Evolutionary conservation across 2,797 vertebrate genomes (phyloP).

Genomic region (Peromyscus aztecus): DNA sequence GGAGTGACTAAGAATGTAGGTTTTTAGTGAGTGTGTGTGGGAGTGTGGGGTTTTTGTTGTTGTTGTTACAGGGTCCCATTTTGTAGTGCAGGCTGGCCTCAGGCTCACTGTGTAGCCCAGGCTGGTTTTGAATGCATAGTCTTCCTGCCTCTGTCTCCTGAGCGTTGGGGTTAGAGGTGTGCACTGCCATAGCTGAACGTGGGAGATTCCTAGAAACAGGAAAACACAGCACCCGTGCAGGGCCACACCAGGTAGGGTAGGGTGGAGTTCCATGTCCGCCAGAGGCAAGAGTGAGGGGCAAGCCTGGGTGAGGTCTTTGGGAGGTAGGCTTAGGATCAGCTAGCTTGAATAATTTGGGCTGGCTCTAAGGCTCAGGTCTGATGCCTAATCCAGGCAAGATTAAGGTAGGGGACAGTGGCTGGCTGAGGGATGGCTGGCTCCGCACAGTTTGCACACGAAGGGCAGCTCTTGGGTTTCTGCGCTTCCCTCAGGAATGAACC

Average conservation of each 20-base stretch:
- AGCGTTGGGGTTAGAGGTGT: background rate
- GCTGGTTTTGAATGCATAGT: background rate
- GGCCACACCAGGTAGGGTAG: background rate
- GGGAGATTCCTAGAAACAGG: background rate
- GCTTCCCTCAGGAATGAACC: background rate
- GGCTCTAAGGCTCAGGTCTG: background rate
- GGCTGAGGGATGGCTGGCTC: background rate
- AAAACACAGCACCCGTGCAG: fast-evolving
- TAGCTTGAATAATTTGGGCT: background rate
- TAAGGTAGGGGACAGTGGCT: background rate
- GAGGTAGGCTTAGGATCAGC: background rate
- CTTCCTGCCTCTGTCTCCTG: background rate
- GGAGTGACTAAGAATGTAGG: background rate
- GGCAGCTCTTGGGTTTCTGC: background rate
- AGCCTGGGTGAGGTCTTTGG: background rate
- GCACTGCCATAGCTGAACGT: background rate
- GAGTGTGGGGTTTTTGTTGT: background rate
- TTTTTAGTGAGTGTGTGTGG: background rate
- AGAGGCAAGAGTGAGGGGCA: background rate
- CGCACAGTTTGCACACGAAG: background rate
- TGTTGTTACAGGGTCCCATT: background rate
- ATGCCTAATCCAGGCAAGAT: background rate
- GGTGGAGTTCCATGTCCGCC: background rate
- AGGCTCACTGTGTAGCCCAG: background rate
- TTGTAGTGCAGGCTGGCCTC: background rate